A percentile compares a stretch with the other conserved stretches of the same genome.
Evolutionary conservation across 2,113 vertebrate genomes (phyloP).

Genomic region (Tor tambroides): DNA sequence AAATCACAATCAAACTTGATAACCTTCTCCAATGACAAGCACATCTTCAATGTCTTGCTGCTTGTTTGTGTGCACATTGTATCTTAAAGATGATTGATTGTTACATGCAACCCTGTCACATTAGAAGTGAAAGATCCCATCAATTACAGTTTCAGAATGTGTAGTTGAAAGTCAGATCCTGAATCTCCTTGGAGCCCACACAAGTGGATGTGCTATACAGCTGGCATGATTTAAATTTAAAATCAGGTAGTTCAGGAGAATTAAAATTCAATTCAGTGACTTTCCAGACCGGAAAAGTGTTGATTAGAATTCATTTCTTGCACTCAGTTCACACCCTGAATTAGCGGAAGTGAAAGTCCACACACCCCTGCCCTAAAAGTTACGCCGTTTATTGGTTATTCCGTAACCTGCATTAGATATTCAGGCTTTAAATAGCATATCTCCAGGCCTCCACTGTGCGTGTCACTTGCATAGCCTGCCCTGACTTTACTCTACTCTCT

Average conservation of each 20-base stretch:
- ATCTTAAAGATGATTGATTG: constrained; percentile 53
- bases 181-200: constrained; percentile 23
- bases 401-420: not conserved
- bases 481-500: not conserved
- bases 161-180: constrained; percentile 42
- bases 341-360: not conserved
- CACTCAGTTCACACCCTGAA: not conserved
- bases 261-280: not conserved
- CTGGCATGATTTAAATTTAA: constrained; percentile 23
- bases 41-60: not conserved
- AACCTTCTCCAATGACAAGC: constrained; percentile 6
- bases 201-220: not conserved
- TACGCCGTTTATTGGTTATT: not conserved
- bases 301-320: constrained; percentile 3
- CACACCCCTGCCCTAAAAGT: not conserved
- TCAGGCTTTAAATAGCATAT: constrained; percentile 43
- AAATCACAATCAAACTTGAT: not conserved
- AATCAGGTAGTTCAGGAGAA: constrained; percentile 21
- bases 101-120: constrained; percentile 43
- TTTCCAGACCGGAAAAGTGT: not conserved
- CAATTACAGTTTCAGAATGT: constrained; percentile 52
- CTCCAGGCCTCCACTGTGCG: not conserved
- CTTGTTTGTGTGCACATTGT: not conserved
- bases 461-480: not conserved
- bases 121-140: constrained; percentile 51